These are phyloP conservation scores for Acanthurus tractus DNA, from an alignment of 2,797 vertebrate species.

Conservation along the genomic window DNA sequence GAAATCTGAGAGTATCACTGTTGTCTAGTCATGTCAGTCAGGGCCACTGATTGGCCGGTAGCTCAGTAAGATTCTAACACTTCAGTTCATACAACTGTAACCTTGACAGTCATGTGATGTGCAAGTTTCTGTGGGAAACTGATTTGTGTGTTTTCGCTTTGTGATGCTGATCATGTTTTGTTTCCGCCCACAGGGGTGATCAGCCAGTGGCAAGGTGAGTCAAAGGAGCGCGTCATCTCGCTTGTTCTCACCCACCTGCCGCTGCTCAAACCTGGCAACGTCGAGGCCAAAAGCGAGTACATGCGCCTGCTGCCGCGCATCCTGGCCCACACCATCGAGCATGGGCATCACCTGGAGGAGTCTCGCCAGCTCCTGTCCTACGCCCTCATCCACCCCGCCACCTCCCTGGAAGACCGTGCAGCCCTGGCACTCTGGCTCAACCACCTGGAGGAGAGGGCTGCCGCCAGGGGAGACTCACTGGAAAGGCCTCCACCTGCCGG, in stretches of 20 bases:
- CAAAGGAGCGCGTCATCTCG: conserved; percentile 96
- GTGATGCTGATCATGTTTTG: background rate
- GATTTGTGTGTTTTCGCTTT: background rate
- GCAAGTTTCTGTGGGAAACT: background rate
- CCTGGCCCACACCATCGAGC: conserved; percentile 97
- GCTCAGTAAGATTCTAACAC: background rate
- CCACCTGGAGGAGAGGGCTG: conserved; percentile 95
- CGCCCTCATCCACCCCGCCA: conserved; percentile 97
- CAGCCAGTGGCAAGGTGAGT: conserved; percentile 96
- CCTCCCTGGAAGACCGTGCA: conserved; percentile 94
- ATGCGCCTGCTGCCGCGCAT: conserved; percentile 97
- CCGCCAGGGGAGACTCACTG: conserved; percentile 89
- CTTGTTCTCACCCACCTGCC: conserved; percentile 96
- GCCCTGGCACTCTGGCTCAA: conserved; percentile 98
- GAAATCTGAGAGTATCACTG: background rate
- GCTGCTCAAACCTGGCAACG: conserved; percentile 95
- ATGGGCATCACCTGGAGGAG: conserved; percentile 96
- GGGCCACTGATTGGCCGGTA: background rate
- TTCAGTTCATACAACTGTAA: background rate
- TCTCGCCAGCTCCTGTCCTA: conserved; percentile 97
- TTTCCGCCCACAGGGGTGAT: conserved; percentile 88
- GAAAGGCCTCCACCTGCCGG: conserved; percentile 89
- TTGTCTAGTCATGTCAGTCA: background rate
- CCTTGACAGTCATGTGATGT: background rate
- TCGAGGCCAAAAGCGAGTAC: conserved; percentile 96